Evolutionary conservation across 2,888 invertebrate genomes (phyloP).

Genomic region (Cheilosia urbana): DNA sequence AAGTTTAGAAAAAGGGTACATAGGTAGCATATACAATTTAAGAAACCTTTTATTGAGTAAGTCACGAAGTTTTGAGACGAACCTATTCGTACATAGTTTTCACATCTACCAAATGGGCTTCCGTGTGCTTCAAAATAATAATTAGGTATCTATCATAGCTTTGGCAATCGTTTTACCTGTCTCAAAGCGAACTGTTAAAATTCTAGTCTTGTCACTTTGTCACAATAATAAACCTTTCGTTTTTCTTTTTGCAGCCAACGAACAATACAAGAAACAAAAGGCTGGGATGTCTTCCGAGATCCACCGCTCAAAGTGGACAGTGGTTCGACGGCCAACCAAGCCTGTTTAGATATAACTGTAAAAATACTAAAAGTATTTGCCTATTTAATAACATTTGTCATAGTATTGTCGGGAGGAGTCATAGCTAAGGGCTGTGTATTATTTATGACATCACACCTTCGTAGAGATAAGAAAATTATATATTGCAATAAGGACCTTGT

Average conservation of each 20-base stretch:
- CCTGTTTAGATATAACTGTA: constrained; percentile 93
- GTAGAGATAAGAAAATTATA: constrained; percentile 89
- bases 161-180: too few species aligned
- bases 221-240: background rate
- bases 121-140: too few species aligned
- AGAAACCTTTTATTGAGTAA: too few species aligned
- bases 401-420: constrained; percentile 93
- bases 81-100: too few species aligned
- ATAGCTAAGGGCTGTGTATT: constrained; percentile 94
- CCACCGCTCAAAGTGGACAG: constrained; percentile 95
- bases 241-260: constrained; percentile 86
- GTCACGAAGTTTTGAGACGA: too few species aligned
- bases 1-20: too few species aligned
- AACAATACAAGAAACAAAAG: constrained; percentile 94
- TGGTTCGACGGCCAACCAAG: constrained; percentile 94
- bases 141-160: too few species aligned
- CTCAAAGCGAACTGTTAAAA: too few species aligned
- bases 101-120: too few species aligned
- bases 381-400: constrained; percentile 92
- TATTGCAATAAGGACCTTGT: constrained; percentile 95
- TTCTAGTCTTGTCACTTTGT: background rate
- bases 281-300: constrained; percentile 98
- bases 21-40: too few species aligned
- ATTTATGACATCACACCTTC: constrained; percentile 96
- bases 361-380: constrained; percentile 93